phyloP scores from a whole-genome alignment of 2,113 vertebrate genomes.

The Phylloscopus trochiloides region DNA sequence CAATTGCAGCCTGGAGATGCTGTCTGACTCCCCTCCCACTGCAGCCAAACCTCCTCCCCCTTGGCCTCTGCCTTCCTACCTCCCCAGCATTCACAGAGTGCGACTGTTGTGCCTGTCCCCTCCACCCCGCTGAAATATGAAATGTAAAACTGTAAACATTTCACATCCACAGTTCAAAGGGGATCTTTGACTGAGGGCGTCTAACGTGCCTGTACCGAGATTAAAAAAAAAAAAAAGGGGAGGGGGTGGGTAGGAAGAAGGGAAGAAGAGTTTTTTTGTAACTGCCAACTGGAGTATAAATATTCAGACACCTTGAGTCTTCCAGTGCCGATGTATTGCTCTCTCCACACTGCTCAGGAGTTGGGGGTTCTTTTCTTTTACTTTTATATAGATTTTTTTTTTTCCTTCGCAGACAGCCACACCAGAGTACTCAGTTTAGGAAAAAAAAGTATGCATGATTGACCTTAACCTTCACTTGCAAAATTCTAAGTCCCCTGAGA shows the following conservation, averaged over 20 bases:
- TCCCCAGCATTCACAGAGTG: conserved; percentile 33
- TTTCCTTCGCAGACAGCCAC: not conserved
- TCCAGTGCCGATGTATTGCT: not conserved
- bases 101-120: conserved; percentile 55
- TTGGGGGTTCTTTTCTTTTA: not conserved
- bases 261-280: conserved; percentile 40
- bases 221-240: not conserved
- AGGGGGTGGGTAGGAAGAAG: conserved; percentile 6
- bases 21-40: conserved; percentile 9
- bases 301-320: conserved; percentile 51
- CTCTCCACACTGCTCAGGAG: not conserved
- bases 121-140: conserved; percentile 61
- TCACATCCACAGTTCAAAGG: conserved; percentile 63
- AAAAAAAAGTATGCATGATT: conserved; percentile 41
- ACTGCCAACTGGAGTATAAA: conserved; percentile 37
- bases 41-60: not conserved
- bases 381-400: not conserved
- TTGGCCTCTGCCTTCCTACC: conserved; percentile 32
- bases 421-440: conserved; percentile 19
- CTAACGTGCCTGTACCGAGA: conserved; percentile 48
- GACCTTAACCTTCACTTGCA: conserved; percentile 56
- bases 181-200: conserved; percentile 62
- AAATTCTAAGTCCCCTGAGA: conserved; percentile 25
- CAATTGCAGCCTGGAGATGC: conserved; percentile 19
- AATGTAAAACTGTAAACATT: conserved; percentile 70